phyloP scores from a whole-genome alignment of 2,113 vertebrate species.

The Monarcha castaneiventris region DNA sequence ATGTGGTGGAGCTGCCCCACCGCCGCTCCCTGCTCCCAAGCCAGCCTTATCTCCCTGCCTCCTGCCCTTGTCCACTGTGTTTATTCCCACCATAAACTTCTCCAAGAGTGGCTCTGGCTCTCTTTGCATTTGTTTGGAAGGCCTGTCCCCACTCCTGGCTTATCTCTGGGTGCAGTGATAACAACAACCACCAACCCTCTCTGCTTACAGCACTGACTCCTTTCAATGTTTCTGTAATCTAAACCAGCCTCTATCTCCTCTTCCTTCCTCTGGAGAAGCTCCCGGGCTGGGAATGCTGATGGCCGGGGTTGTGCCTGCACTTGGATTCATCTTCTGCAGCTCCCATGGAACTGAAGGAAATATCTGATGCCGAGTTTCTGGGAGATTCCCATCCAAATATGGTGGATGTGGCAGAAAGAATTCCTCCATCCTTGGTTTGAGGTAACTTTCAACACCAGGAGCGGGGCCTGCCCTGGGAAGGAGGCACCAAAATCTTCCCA shows the following conservation, averaged over 20 bases:
- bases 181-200: background rate
- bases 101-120: background rate
- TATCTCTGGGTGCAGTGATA: background rate
- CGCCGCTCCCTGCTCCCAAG: accelerated
- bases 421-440: background rate
- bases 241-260: background rate
- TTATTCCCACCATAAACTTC: background rate
- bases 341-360: background rate
- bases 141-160: constrained; percentile 3
- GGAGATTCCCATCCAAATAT: background rate
- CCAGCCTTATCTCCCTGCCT: background rate
- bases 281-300: background rate
- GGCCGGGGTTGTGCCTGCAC: background rate
- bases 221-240: background rate
- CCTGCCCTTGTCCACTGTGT: background rate
- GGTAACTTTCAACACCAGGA: background rate
- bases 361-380: background rate
- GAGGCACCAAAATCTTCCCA: background rate
- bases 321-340: background rate
- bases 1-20: background rate
- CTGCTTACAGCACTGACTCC: background rate
- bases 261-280: background rate
- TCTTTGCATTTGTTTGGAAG: background rate
- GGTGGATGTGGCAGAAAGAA: background rate
- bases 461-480: accelerated